Evolutionary conservation across 2,888 invertebrate genomes (phyloP), one percentile per base, ranked within the genome.

Genomic region (Lordiphosa andalusiaca): DNA sequence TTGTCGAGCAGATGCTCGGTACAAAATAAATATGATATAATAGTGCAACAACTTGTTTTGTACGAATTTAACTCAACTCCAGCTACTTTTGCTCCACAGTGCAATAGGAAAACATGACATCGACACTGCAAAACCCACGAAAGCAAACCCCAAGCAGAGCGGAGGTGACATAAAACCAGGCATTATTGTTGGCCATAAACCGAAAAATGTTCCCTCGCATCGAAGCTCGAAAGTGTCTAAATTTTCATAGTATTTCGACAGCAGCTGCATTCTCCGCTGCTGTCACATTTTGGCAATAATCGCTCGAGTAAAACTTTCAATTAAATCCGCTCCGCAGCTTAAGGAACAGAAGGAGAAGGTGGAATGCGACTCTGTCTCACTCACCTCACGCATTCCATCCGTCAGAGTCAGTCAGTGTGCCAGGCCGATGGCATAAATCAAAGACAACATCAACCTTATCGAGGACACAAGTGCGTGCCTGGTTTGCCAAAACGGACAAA

Each of bases 381-480:
- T 44, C 51, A 19, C 13, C 23, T 16, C 13, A 51, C 55, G 23
- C 39, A 52, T 50, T 54, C 46, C 30, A 30, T 30, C 30, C 52
- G 33, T 37, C 13, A 23, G 47, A 64, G 53, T 59, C 53, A 55
- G 58, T 66, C 56, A 53, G 60, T 53, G 51, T 50, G 57, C 54
- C 53, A 64, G 69, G 61, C 63, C 60, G 54, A 66, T 59, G 52
- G 74, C 53, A 72, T 81, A 77, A 77, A 77, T 77, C 81, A 77
- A 68, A 72, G 63, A 37, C 52, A 52, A 62, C 62, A 51, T 55
- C 68, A 67, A 61, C 52, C 70, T 68, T 71, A 80, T 80, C 77
- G 80, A 76, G 80, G 77, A 71, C 80, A 67, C 81, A 74, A 80
- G 81, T 80, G 80, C 80, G 80, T 80, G 80, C 68, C 67, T 63